phyloP scores from a whole-genome alignment of 2,888 invertebrate genomes.

The Phyllotreta cruciferae region DNA sequence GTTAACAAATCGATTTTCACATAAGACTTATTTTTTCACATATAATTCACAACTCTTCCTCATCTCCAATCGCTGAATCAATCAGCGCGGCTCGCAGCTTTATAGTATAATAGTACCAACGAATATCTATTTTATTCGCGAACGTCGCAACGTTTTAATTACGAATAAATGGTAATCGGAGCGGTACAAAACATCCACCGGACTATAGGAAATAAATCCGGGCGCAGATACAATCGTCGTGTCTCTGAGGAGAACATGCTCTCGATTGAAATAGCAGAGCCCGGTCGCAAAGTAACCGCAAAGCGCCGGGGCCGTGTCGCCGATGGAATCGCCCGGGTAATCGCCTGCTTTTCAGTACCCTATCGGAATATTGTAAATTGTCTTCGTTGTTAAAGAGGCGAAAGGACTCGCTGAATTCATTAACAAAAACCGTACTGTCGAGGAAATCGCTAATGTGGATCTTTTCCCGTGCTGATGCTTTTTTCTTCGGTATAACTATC shows the following conservation, averaged over 20 bases:
- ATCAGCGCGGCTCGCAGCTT: too few relatives aligned
- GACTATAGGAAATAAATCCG: constrained; percentile 26
- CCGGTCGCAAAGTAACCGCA: constrained; percentile 48
- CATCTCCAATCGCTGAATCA: too few relatives aligned
- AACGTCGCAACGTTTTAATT: too few relatives aligned
- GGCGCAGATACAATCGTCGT: constrained; percentile 56
- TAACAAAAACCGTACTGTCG: constrained; percentile 31
- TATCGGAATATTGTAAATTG: constrained; percentile 46
- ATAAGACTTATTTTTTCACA: too few relatives aligned
- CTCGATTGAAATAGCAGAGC: constrained; percentile 57
- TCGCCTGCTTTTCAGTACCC: constrained; percentile 41
- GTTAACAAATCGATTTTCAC: too few relatives aligned
- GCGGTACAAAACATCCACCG: constrained; percentile 3
- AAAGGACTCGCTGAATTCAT: constrained; percentile 38
- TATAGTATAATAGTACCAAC: too few relatives aligned
- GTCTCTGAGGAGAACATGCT: constrained; percentile 56
- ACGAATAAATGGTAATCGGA: too few relatives aligned
- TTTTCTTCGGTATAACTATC: too few relatives aligned
- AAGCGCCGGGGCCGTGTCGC: constrained; percentile 45
- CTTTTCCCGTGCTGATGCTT: too few relatives aligned
- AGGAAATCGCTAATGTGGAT: too few relatives aligned
- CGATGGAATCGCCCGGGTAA: constrained; percentile 40
- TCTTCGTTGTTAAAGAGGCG: constrained; percentile 36
- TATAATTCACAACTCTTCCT: too few relatives aligned
- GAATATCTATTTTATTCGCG: too few relatives aligned